phyloP scores from a whole-genome alignment of 2,797 vertebrate species.

The Parauchenoglanis punctatus region DNA sequence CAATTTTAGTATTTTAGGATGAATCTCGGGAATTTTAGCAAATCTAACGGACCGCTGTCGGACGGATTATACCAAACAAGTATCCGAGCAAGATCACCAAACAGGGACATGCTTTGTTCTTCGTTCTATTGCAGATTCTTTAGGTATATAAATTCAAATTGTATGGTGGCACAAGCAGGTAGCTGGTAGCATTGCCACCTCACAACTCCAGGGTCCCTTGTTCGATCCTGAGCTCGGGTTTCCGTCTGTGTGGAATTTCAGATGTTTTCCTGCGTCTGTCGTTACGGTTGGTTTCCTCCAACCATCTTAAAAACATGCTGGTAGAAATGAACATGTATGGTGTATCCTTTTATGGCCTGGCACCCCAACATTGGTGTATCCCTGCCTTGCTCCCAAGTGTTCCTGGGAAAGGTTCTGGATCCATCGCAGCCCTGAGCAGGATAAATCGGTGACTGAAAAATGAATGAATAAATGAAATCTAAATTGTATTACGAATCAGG shows the following conservation, averaged over 20 bases:
- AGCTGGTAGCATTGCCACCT: background rate
- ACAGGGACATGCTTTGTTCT: background rate
- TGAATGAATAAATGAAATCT: background rate
- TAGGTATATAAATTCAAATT: background rate
- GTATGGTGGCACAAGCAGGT: background rate
- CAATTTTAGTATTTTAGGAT: background rate
- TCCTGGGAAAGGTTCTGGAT: background rate
- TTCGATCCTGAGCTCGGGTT: background rate
- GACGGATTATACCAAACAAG: background rate
- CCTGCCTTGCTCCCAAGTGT: background rate
- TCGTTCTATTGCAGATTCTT: background rate
- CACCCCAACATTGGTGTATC: background rate
- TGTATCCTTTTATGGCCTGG: background rate
- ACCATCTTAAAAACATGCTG: background rate
- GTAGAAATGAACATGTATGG: background rate
- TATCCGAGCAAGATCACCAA: background rate
- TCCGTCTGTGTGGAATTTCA: background rate
- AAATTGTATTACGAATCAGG: background rate
- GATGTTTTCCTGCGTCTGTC: background rate
- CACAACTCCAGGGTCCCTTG: background rate
- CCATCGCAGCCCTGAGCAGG: background rate
- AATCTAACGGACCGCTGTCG: background rate
- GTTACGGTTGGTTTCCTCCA: background rate
- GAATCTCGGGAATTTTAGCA: background rate
- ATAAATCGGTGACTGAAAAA: background rate